phyloP scores from a whole-genome alignment of 2,888 invertebrate species.

The Alloscopus bannaensis region DNA sequence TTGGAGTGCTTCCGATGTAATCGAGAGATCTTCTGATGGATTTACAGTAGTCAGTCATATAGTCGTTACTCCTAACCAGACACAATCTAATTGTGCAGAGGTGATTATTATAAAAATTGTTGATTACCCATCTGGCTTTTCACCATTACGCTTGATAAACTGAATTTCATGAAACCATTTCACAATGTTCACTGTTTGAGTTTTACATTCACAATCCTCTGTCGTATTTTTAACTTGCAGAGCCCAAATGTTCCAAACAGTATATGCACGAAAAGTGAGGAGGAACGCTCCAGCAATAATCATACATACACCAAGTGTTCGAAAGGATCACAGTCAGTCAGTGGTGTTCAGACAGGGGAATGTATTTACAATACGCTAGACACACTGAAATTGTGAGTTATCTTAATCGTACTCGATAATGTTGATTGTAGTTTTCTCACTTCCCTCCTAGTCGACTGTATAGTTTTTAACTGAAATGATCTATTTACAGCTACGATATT shows the following conservation, averaged over 20 bases:
- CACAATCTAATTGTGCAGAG: constrained; percentile 66
- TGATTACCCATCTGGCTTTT: neutral
- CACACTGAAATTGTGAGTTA: constrained; percentile 65
- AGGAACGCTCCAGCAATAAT: constrained; percentile 32
- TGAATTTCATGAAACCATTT: neutral
- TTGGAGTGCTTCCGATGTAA: constrained; percentile 67
- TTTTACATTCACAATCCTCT: neutral
- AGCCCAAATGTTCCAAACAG: constrained; percentile 68
- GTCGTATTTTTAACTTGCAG: constrained; percentile 26
- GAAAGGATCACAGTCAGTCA: constrained; percentile 66
- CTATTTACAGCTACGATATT: constrained; percentile 62
- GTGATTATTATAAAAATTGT: constrained; percentile 33
- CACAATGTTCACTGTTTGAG: neutral
- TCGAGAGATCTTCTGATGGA: constrained; percentile 66
- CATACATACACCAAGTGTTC: constrained; percentile 55
- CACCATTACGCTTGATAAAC: too few relatives aligned
- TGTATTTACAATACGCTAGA: constrained; percentile 65
- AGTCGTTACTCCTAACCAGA: constrained; percentile 66
- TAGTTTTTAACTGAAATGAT: neutral
- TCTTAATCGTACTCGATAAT: neutral
- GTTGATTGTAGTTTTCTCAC: neutral
- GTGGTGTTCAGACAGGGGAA: constrained; percentile 64
- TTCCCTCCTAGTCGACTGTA: neutral
- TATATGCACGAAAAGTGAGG: constrained; percentile 55
- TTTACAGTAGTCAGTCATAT: constrained; percentile 67